Evolutionary conservation across 2,888 invertebrate genomes (phyloP).

Genomic region (Dexiosoma caninum): DNA sequence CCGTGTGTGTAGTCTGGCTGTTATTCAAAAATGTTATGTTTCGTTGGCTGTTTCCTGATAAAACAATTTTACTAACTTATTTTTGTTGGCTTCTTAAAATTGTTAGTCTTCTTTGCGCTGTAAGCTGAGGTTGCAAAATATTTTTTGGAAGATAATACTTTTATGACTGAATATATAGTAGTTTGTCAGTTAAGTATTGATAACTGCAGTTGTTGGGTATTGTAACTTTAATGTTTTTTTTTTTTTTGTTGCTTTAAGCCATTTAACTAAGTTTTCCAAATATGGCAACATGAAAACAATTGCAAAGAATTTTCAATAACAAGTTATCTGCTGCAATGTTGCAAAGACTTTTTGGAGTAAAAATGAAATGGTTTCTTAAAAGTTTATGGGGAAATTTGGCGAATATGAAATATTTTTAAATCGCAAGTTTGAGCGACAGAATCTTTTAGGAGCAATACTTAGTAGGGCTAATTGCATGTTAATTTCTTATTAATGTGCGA

Average conservation of each 20-base stretch:
- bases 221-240: neutral
- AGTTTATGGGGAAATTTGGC: no score
- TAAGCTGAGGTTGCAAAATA: conserved; percentile 46
- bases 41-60: conserved; percentile 28
- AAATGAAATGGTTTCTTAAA: no score
- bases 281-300: neutral
- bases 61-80: conserved; percentile 28
- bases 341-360: no score
- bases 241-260: neutral
- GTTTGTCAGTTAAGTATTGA: conserved; percentile 26
- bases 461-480: no score
- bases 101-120: neutral
- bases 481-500: no score
- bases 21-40: conserved; percentile 36
- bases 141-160: conserved; percentile 24
- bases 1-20: conserved; percentile 10
- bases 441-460: no score
- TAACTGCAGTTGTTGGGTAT: conserved; percentile 17
- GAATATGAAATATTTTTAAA: no score
- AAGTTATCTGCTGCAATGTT: no score
- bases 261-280: neutral
- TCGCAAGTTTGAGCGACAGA: no score
- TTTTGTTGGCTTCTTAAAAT: no score
- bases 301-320: no score
- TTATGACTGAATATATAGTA: conserved; percentile 31